Evolutionary conservation across 2,888 invertebrate species (phyloP), one percentile per base, ranked within the genome.

Genomic region (Odontothrips loti): DNA sequence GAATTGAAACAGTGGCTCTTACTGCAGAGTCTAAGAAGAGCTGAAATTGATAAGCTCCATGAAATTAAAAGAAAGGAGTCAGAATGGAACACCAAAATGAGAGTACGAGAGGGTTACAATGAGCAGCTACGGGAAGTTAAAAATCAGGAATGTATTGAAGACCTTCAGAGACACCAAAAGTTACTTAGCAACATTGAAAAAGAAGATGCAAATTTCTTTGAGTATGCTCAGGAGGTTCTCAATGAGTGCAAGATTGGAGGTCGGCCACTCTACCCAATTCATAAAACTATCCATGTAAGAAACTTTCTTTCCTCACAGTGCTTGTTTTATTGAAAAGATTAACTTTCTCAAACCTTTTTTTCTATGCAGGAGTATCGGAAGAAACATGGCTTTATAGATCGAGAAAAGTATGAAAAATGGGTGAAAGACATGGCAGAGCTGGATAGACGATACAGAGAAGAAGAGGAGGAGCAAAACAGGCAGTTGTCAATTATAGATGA

Each of bases 141-240:
- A 12, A 27, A 75, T 27, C n/a, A 75, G 27, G 23, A 75, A 9
- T 27, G 68, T 10, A 23, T 27, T 75, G 27, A 75, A 75, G 27
- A 75, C 23, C 9, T 1, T 8, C 68, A 75, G 23, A 75, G 68
- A 75, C 27, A 75, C 10, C 68, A 75, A 27, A 75, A 23, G 27
- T 12, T 75, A 12, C 27, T 75, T 0, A 27, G 27, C 12, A 23
- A 27, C 11, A 27, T 75, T 4, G 27, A 75, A 10, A 75, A 27
- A 23, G 68, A 75, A 27, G 68, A 75, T 23, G 68, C 8, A 75
- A 27, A 75, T 75, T 75, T 75, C 68, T 75, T 75, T 75, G 68
- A 75, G 9, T 75, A 75, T 27, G 68, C 68, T 27, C 23, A 75
- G 12, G 68, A 75, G 12, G 68, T 75, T 23, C 12, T 75, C 9